Conservation (phyloP, 2,888 invertebrate species). For the Celastrina argiolus region DNA sequence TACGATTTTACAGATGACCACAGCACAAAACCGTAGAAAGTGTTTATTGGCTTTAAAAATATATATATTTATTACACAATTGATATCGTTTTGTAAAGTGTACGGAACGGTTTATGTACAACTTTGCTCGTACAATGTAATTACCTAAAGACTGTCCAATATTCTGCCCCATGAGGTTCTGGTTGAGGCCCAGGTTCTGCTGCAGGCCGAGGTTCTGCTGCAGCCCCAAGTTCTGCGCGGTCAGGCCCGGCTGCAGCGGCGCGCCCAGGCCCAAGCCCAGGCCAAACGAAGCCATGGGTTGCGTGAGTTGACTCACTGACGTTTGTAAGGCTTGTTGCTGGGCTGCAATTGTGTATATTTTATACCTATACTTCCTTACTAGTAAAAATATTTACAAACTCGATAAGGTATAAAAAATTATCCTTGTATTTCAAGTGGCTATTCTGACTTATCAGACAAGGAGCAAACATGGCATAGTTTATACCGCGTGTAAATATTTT, state of each 20-base stretch:
- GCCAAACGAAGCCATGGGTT: slow-evolving; percentile 50
- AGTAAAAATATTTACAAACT: no score
- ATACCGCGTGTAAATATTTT: no score
- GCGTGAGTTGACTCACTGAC: slow-evolving; percentile 49
- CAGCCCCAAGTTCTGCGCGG: slow-evolving; percentile 40
- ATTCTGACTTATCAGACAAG: no score
- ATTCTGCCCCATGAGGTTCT: slow-evolving; percentile 63
- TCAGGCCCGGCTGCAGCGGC: slow-evolving; percentile 41
- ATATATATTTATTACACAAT: not conserved
- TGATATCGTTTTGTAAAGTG: no score
- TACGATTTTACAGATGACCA: no score
- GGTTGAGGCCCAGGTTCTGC: slow-evolving; percentile 56
- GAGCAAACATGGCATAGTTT: no score
- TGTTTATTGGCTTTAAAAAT: no score
- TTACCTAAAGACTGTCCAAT: slow-evolving; percentile 59
- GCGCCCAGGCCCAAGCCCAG: slow-evolving; percentile 51
- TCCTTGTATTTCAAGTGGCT: no score
- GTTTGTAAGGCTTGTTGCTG: slow-evolving; percentile 61
- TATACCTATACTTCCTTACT: no score
- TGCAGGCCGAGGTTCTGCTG: slow-evolving; percentile 49
- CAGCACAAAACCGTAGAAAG: no score
- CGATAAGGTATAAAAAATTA: no score
- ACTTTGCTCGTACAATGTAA: not conserved
- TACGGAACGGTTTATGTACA: no score
- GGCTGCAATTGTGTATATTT: slow-evolving; percentile 43